These are phyloP conservation scores for Homarus americanus DNA, from an alignment of 1,140 invertebrate species.

Conservation along the genomic window DNA sequence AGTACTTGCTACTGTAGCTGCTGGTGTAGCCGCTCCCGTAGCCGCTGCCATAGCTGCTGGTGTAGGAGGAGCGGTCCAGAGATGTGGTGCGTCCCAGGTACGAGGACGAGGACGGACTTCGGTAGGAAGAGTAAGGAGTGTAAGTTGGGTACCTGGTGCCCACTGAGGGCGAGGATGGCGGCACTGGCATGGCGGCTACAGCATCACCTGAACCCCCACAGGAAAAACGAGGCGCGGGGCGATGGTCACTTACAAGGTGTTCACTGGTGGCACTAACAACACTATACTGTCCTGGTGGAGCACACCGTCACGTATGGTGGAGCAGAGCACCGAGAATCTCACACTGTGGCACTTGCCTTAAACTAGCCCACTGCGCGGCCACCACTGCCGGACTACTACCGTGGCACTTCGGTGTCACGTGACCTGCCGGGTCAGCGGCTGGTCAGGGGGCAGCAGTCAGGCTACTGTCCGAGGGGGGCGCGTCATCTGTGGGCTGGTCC, in stretches of 20 bases:
- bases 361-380: not conserved
- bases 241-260: not conserved
- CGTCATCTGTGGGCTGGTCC: not conserved
- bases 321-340: not conserved
- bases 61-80: slow-evolving; percentile 63
- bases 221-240: not conserved
- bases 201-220: slow-evolving; percentile 26
- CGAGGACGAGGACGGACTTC: slow-evolving; percentile 60
- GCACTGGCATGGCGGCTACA: slow-evolving; percentile 66
- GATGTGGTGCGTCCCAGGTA: slow-evolving; percentile 68
- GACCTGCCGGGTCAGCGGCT: slow-evolving; percentile 8
- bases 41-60: slow-evolving; percentile 27
- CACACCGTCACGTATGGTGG: not conserved
- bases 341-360: not conserved
- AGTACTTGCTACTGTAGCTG: slow-evolving; percentile 33
- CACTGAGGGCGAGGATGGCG: slow-evolving; percentile 62
- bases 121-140: slow-evolving; percentile 47
- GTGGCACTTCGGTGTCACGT: not conserved
- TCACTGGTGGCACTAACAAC: not conserved
- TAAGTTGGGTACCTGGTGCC: slow-evolving; percentile 63
- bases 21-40: slow-evolving; percentile 41
- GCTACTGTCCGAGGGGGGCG: slow-evolving; percentile 1
- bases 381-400: slow-evolving; percentile 3
- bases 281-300: not conserved
- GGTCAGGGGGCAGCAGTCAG: slow-evolving; percentile 13